Conservation (phyloP, 2,113 vertebrate species). For the Neoarius graeffei region DNA sequence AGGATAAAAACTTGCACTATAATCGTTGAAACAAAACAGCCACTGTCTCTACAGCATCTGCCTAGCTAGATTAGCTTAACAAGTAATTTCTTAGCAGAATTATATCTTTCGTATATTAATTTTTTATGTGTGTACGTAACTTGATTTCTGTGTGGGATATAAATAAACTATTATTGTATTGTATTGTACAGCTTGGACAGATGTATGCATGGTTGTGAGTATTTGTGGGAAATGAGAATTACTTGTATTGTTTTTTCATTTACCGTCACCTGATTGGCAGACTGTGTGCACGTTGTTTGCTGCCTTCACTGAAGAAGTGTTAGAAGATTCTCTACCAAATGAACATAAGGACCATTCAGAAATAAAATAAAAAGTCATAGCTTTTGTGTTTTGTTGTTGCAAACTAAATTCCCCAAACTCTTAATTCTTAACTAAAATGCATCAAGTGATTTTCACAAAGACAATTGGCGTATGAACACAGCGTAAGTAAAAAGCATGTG, state of each 20-base stretch:
- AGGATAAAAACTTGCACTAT: constrained; percentile 20
- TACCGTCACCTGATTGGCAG: constrained; percentile 32
- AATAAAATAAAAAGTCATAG: not conserved
- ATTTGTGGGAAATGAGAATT: constrained; percentile 8
- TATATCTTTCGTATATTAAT: too few species aligned
- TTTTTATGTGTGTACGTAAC: too few species aligned
- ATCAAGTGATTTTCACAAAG: not conserved
- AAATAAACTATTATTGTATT: too few species aligned
- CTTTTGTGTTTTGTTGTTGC: not conserved
- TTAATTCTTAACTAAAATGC: not conserved
- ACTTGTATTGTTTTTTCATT: constrained; percentile 37
- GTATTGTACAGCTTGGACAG: constrained; percentile 2
- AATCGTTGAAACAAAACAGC: not conserved
- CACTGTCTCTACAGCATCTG: too few species aligned
- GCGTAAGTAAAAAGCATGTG: constrained; percentile 65
- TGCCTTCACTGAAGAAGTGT: not conserved
- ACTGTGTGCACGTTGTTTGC: constrained; percentile 7
- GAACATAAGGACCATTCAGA: not conserved
- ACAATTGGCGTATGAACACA: not conserved
- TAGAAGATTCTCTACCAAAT: not conserved
- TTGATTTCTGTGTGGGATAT: too few species aligned
- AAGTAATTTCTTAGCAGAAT: too few species aligned
- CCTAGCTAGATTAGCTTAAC: too few species aligned
- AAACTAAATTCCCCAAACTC: not conserved
- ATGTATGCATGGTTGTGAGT: constrained; percentile 35